Evolutionary conservation across 2,113 vertebrate genomes (phyloP).

Genomic region (Aepyceros melampus): DNA sequence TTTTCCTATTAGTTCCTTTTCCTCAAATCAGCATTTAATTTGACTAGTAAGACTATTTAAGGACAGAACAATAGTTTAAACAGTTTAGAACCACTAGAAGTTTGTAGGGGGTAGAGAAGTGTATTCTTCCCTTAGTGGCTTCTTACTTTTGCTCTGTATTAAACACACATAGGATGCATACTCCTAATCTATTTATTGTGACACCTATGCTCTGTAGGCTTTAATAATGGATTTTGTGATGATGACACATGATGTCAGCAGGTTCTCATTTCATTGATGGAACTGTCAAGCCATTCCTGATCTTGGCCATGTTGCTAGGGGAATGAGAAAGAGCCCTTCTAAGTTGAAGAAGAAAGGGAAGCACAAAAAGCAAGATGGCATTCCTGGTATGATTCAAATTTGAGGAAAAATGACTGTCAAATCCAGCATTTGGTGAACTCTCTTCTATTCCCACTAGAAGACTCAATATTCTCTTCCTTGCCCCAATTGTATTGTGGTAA

Average conservation of each 20-base stretch:
- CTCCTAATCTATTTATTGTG: not conserved
- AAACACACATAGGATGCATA: not conserved
- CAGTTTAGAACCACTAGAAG: not conserved
- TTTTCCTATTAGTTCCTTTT: not conserved
- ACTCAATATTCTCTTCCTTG: not conserved
- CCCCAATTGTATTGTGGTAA: not conserved
- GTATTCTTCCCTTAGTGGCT: not conserved
- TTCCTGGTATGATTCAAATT: not conserved
- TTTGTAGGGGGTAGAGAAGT: not conserved
- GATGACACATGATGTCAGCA: not conserved
- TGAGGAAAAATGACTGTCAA: slow-evolving; percentile 4
- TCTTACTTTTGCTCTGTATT: not conserved
- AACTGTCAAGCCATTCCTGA: not conserved
- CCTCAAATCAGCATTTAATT: slow-evolving; percentile 36
- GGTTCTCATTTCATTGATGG: not conserved
- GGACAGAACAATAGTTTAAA: not conserved
- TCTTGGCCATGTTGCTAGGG: not conserved
- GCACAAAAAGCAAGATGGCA: not conserved
- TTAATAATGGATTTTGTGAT: not conserved
- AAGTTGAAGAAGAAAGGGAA: not conserved
- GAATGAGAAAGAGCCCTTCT: not conserved
- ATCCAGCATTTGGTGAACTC: not conserved
- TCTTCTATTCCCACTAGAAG: not conserved
- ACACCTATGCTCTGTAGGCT: not conserved
- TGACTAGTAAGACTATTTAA: slow-evolving; percentile 34